Percentiles rank a stretch among this genome's conserved stretches.
phyloP scores from a whole-genome alignment of 2,888 invertebrate genomes.

The Bedellia somnulentella region DNA sequence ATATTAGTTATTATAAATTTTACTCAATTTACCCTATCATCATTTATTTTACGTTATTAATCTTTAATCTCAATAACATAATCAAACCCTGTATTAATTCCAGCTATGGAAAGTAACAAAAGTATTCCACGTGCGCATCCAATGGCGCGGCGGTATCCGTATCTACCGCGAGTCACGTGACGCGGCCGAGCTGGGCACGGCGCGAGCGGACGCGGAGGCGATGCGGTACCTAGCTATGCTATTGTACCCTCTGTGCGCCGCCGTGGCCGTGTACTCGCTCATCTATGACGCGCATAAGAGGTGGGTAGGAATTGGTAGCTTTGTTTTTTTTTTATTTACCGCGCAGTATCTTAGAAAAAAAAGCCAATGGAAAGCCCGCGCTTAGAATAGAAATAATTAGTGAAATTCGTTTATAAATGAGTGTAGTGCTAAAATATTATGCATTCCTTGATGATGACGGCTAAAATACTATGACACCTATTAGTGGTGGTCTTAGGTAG shows the following conservation, averaged over 20 bases:
- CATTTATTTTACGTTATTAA: background rate
- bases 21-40: background rate
- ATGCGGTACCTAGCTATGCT: constrained; percentile 91
- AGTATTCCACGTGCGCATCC: constrained; percentile 75
- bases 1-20: no score
- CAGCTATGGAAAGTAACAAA: constrained; percentile 95
- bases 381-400: no score
- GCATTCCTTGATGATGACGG: no score
- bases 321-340: no score
- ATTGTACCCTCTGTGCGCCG: constrained; percentile 84
- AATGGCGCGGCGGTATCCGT: constrained; percentile 32
- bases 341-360: background rate
- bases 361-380: background rate
- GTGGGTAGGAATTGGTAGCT: constrained; percentile 31
- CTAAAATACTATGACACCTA: no score
- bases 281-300: constrained; percentile 93
- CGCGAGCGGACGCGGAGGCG: constrained; percentile 86
- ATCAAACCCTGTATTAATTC: constrained; percentile 15
- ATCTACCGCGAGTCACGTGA: constrained; percentile 49
- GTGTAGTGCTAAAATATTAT: no score
- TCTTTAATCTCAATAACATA: no score
- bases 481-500: no score
- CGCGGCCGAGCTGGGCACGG: constrained; percentile 73
- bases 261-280: constrained; percentile 89
- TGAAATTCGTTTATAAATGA: no score